Conservation (phyloP, 92 coral and sea anemone genomes). For the Porites divaricata region DNA sequence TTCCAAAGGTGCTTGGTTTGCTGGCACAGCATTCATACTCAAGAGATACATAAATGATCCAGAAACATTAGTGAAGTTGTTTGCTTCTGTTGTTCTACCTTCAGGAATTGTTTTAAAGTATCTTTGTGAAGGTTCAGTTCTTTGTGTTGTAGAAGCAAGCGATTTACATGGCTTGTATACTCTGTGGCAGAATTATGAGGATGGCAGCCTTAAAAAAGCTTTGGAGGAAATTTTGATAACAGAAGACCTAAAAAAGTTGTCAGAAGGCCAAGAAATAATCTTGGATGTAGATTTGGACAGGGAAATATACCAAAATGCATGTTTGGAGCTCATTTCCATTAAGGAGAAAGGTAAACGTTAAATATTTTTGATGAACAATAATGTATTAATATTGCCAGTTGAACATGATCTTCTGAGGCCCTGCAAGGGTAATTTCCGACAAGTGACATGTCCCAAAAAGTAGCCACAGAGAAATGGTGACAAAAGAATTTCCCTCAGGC, state of each 20-base stretch:
- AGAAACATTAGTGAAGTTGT: constrained; percentile 51
- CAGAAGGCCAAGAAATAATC: constrained; percentile 46
- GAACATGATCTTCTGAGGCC: no score
- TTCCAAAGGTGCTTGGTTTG: constrained; percentile 74
- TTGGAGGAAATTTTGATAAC: constrained; percentile 58
- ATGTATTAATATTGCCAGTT: no score
- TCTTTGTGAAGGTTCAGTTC: constrained; percentile 69
- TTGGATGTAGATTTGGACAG: constrained; percentile 60
- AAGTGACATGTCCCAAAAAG: no score
- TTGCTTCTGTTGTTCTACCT: constrained; percentile 71
- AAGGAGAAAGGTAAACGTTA: constrained; percentile 41
- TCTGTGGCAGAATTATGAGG: constrained; percentile 65
- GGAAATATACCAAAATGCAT: constrained; percentile 63
- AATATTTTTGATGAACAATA: no score
- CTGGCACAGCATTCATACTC: constrained; percentile 72
- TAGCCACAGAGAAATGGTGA: no score
- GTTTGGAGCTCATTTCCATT: constrained; percentile 62
- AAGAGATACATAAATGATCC: constrained; percentile 77
- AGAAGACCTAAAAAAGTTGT: constrained; percentile 51
- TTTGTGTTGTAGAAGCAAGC: constrained; percentile 61
- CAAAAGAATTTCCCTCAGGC: no score
- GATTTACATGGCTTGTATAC: constrained; percentile 54
- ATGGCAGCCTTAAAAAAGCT: constrained; percentile 55
- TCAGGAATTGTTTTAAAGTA: constrained; percentile 66
- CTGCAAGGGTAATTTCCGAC: no score